Evolutionary conservation across 2,888 invertebrate genomes (phyloP).

Genomic region (Noctua janthina): DNA sequence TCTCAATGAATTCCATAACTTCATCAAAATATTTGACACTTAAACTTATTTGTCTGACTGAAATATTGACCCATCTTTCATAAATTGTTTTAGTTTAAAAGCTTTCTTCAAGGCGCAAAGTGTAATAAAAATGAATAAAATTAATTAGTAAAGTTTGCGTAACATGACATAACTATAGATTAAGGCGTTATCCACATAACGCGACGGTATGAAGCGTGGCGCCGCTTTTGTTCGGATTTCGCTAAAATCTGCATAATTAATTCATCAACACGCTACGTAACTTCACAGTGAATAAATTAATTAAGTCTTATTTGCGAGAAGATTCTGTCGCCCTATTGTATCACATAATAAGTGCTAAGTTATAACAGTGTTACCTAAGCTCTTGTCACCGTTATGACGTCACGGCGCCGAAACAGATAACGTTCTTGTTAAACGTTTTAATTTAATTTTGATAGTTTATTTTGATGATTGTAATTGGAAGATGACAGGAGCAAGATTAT

Average conservation of each 20-base stretch:
- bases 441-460: conserved; percentile 56
- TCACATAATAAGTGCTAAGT: conserved; percentile 71
- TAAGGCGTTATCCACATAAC: conserved; percentile 64
- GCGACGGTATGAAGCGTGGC: conserved; percentile 63
- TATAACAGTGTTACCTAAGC: conserved; percentile 67
- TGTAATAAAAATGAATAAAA: conserved; percentile 56
- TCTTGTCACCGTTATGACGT: conserved; percentile 59
- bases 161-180: conserved; percentile 59
- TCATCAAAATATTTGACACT: conserved; percentile 18
- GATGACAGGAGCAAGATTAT: conserved; percentile 7
- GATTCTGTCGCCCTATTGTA: conserved; percentile 74
- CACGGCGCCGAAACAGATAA: conserved; percentile 36
- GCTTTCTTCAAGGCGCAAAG: conserved; percentile 40
- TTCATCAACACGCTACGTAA: conserved; percentile 85
- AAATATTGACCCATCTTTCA: conserved; percentile 30
- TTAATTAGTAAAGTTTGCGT: conserved; percentile 55
- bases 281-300: conserved; percentile 84
- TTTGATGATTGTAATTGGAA: conserved; percentile 29
- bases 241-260: conserved; percentile 83
- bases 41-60: background rate
- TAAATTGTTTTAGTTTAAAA: conserved; percentile 39
- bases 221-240: conserved; percentile 72
- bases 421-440: conserved; percentile 30
- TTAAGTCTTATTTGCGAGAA: conserved; percentile 81
- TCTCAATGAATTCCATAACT: conserved; percentile 11